These are phyloP conservation scores for Chiloscyllium punctatum DNA, from an alignment of 2,797 vertebrate species.

Conservation along the genomic window DNA sequence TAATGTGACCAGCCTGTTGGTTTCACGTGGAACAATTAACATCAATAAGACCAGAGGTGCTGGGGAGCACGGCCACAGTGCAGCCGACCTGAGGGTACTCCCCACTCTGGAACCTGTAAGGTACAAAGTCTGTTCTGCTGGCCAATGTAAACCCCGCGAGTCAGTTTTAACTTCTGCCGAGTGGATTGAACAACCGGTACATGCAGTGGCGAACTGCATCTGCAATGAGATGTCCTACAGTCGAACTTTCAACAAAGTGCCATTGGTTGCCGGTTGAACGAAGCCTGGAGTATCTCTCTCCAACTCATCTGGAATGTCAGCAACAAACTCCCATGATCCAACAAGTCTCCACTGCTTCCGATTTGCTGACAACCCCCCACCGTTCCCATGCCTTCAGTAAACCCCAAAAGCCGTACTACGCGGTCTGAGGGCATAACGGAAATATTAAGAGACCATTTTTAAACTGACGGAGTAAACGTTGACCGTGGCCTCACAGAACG, in stretches of 20 bases:
- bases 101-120: conserved; percentile 16
- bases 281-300: neutral
- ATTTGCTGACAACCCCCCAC: neutral
- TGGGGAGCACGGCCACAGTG: neutral
- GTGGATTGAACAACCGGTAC: neutral
- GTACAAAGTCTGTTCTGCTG: conserved; percentile 29
- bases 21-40: neutral
- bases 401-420: neutral
- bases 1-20: neutral
- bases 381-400: neutral
- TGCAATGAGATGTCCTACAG: neutral
- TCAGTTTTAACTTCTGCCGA: neutral
- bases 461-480: neutral
- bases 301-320: neutral
- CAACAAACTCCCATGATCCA: neutral
- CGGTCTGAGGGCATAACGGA: neutral
- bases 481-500: conserved; percentile 19
- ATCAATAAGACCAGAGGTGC: neutral
- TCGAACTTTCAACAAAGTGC: neutral
- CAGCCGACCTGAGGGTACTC: neutral
- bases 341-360: neutral
- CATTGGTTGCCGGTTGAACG: neutral
- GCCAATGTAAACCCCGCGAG: conserved; percentile 26
- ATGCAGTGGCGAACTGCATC: neutral
- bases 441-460: neutral